A percentile compares a stretch with the other conserved stretches of the same genome.
Conservation (phyloP, 2,888 invertebrate species). For the Bombyx huttoni region DNA sequence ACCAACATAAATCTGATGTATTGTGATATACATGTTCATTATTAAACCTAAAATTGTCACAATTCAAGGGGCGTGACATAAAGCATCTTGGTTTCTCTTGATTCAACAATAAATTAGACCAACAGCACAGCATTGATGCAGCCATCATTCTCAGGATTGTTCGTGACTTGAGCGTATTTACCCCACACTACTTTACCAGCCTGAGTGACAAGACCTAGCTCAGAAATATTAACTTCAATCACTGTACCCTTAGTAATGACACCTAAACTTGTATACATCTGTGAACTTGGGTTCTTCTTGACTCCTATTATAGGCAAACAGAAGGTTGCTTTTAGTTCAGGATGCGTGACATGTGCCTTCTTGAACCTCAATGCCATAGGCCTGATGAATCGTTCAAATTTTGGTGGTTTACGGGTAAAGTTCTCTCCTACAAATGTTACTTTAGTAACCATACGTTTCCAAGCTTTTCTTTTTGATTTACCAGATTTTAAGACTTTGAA, state of each 20-base stretch:
- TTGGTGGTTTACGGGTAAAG: constrained; percentile 98
- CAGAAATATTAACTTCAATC: constrained; percentile 98
- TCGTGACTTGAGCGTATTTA: constrained; percentile 99
- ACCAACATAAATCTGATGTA: too few relatives aligned
- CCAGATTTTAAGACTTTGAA: constrained; percentile 94
- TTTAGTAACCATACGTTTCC: constrained; percentile 99
- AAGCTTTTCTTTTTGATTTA: constrained; percentile 94
- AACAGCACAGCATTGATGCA: constrained; percentile 98
- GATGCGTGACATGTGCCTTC: constrained; percentile 99
- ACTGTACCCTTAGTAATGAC: constrained; percentile 99
- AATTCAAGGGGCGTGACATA: too few relatives aligned
- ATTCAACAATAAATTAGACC: constrained; percentile 73
- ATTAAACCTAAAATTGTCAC: too few relatives aligned
- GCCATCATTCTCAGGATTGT: constrained; percentile 99
- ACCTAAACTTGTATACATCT: constrained; percentile 96
- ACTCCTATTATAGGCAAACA: constrained; percentile 97
- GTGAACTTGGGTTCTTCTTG: constrained; percentile 98
- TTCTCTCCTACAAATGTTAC: constrained; percentile 98
- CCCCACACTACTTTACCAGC: constrained; percentile 99
- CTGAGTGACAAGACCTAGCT: constrained; percentile 97
- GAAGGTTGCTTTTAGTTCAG: constrained; percentile 98
- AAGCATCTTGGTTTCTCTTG: neutral
- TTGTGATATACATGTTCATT: too few relatives aligned
- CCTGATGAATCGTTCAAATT: constrained; percentile 97
- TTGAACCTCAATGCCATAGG: constrained; percentile 98